Evolutionary conservation across 2,797 vertebrate species (phyloP), one percentile per base, ranked within the genome.

Genomic region (Aphelocoma californica): DNA sequence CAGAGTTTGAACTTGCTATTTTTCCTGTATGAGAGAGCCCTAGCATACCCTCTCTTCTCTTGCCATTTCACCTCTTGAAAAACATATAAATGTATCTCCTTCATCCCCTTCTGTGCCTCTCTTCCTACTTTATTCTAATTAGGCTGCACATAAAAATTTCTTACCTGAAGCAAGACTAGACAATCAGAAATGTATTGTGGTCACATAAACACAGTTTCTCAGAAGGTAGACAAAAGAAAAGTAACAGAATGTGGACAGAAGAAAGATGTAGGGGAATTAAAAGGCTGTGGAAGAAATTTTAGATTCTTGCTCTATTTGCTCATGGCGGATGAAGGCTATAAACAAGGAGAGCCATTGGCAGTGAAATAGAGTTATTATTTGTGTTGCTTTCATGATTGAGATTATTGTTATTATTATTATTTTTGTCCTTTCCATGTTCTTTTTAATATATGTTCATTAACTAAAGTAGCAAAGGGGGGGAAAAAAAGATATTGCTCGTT

Each of bases 371-470:
- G 53, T 89, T 95, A 92, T 83, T 81, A 36, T 83, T 69, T 85
- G 42, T 36, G 29, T 81, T 84, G 20, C 40, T 88, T 90, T 85
- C 57, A 71, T 80, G 47, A 58, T 28, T 10, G 11, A 62, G 69
- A 95, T 94, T 93, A 88, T 88, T 82, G 3, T 81, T 82, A 3
- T n/a, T 90, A 62, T 73, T 92, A 85, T 62, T 92, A 67, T 77
- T 92, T 60, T 79, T 82, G 66, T 61, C 62, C 40, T 78, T 86
- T 80, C 40, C 34, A 18, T 79, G 20, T 82, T 86, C 50, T 83
- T 87, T 90, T 90, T 64, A 96, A 92, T 88, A 82, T 56, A 84
- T 12, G 11, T 16, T 56, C 66, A 81, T 77, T 93, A 94, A 81
- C 24, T 72, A 21, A 81, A 92, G 14, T 61, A 80, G 53, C 18